These are phyloP conservation scores for Netelia inedita DNA, from an alignment of 2,888 invertebrate species.

Conservation along the genomic window DNA sequence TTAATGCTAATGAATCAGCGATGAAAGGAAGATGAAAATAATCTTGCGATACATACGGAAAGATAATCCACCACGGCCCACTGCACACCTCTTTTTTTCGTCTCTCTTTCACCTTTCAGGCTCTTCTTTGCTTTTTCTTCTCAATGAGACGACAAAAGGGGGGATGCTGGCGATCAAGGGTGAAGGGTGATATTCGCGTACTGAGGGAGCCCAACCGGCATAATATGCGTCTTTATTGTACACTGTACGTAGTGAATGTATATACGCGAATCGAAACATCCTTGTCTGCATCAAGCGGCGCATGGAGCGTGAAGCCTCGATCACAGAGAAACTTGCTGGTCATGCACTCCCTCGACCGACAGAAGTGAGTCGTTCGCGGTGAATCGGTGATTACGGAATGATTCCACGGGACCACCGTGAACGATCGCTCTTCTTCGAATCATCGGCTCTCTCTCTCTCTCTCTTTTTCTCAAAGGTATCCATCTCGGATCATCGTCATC, in stretches of 20 bases:
- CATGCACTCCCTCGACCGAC: constrained; percentile 58
- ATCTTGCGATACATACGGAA: constrained; percentile 30
- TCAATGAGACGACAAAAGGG: constrained; percentile 7
- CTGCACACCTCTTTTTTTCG: constrained; percentile 18
- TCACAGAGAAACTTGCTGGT: constrained; percentile 56
- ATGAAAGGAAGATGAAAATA: constrained; percentile 55
- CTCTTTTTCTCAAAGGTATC: not conserved
- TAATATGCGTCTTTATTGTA: constrained; percentile 57
- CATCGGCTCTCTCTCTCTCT: constrained; percentile 35
- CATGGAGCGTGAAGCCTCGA: constrained; percentile 38
- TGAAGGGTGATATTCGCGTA: constrained; percentile 14
- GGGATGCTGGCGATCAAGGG: not conserved
- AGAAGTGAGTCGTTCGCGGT: constrained; percentile 68
- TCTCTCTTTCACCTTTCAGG: constrained; percentile 19
- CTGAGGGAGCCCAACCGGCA: constrained; percentile 20
- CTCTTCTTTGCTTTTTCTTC: constrained; percentile 7
- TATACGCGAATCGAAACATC: constrained; percentile 37
- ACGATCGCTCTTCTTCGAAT: constrained; percentile 65
- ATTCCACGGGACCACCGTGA: constrained; percentile 67
- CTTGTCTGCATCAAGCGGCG: constrained; percentile 20
- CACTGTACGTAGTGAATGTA: constrained; percentile 1
- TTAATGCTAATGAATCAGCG: constrained; percentile 62
- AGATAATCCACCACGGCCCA: constrained; percentile 23
- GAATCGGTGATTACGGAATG: constrained; percentile 69
- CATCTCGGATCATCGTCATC: constrained; percentile 31